phyloP scores from a whole-genome alignment of 35 echinoderm and acorn worm species.

The Anneissia japonica region DNA sequence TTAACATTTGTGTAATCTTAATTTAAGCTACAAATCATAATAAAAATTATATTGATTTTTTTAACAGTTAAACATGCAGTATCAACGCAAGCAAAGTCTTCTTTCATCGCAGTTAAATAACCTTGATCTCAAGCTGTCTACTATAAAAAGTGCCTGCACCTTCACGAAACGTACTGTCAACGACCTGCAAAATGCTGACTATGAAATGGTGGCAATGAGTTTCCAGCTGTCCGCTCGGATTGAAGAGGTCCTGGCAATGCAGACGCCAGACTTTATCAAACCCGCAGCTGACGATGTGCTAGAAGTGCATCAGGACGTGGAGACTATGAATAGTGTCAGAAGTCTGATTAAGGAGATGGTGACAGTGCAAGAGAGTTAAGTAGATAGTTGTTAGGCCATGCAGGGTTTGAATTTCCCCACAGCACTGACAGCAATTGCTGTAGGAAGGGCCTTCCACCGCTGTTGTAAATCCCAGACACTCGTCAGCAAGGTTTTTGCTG shows the following conservation, averaged over 20 bases:
- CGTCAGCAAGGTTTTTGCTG: too few species aligned
- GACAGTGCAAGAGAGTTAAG: background rate
- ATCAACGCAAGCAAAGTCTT: background rate
- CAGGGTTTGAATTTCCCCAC: too few species aligned
- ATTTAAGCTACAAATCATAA: too few species aligned
- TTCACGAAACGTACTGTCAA: background rate
- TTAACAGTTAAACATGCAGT: background rate
- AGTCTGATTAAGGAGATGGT: background rate
- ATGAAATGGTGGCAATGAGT: conserved; percentile 13
- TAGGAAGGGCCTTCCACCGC: too few species aligned
- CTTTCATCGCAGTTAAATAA: background rate
- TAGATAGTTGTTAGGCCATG: too few species aligned
- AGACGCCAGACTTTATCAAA: background rate
- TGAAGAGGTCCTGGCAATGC: background rate
- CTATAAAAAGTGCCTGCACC: background rate
- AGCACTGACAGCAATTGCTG: too few species aligned
- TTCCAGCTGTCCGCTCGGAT: background rate
- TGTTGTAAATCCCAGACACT: too few species aligned
- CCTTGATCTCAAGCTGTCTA: background rate
- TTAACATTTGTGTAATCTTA: too few species aligned
- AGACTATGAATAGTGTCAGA: background rate
- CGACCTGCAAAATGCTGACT: background rate
- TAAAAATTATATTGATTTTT: background rate
- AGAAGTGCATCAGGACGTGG: background rate
- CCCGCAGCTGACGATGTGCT: background rate